phyloP scores from a whole-genome alignment of 53 echinoderm and acorn worm species.

The Mesocentrotus franciscanus region DNA sequence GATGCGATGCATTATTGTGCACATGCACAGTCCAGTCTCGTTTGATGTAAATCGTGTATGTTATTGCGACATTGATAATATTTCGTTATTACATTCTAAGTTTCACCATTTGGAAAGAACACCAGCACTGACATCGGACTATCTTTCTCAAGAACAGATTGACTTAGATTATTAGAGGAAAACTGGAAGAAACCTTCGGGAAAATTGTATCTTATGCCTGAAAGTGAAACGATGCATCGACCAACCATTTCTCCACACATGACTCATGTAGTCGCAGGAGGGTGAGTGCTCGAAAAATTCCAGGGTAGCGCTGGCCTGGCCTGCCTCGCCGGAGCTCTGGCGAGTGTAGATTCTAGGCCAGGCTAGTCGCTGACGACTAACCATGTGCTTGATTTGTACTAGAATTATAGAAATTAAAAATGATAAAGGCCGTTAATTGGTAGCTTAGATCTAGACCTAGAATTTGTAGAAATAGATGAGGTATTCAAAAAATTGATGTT shows the following conservation, averaged over 20 bases:
- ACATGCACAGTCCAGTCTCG: background rate
- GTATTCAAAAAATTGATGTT: too few species aligned
- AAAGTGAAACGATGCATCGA: conserved; percentile 79
- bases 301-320: background rate
- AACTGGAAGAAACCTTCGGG: background rate
- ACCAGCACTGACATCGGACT: background rate
- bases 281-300: conserved; percentile 75
- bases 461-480: too few species aligned
- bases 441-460: too few species aligned
- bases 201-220: conserved; percentile 23
- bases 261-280: conserved; percentile 98
- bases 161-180: background rate
- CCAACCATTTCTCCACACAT: conserved; percentile 90
- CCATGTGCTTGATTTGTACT: too few species aligned
- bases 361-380: background rate
- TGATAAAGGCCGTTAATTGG: too few species aligned
- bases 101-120: background rate
- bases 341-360: background rate
- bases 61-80: background rate
- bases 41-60: background rate
- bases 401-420: too few species aligned
- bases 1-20: background rate
- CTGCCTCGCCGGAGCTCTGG: background rate
- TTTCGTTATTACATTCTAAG: background rate
- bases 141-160: background rate